Evolutionary conservation across 1,140 invertebrate genomes (phyloP).

Genomic region (Neuroterus valhalla): DNA sequence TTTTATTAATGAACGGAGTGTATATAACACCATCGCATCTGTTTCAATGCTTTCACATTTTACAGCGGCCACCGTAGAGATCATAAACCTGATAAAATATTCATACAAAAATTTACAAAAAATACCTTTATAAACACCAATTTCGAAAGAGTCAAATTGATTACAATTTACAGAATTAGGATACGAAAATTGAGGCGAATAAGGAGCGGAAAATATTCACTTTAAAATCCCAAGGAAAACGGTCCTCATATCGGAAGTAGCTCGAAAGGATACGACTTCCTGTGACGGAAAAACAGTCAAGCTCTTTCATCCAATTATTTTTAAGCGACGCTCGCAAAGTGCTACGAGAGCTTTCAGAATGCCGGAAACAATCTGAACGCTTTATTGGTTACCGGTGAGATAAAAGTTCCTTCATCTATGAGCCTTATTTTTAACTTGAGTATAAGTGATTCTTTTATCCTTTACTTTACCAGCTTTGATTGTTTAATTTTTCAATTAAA

Average conservation of each 20-base stretch:
- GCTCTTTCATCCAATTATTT: constrained; percentile 47
- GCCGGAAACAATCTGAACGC: constrained; percentile 41
- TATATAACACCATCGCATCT: too few relatives aligned
- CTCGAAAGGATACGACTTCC: constrained; percentile 28
- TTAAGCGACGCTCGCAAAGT: constrained; percentile 30
- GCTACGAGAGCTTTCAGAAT: constrained; percentile 34
- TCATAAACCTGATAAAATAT: too few relatives aligned
- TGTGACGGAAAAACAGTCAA: constrained; percentile 18
- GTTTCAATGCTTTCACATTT: too few relatives aligned
- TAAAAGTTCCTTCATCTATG: neutral
- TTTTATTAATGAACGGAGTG: too few relatives aligned
- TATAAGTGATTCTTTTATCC: too few relatives aligned
- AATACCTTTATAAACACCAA: too few relatives aligned
- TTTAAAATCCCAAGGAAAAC: constrained; percentile 12
- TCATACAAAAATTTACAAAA: too few relatives aligned
- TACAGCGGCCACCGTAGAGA: too few relatives aligned
- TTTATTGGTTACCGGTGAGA: constrained; percentile 39
- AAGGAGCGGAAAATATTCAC: constrained; percentile 17
- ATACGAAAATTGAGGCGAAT: constrained; percentile 1
- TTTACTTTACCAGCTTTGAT: neutral
- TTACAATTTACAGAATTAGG: neutral
- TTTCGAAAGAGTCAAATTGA: too few relatives aligned
- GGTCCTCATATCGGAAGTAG: constrained; percentile 22
- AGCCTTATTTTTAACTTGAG: neutral
- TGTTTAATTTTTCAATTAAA: neutral